Percentiles rank a stretch among this genome's conserved stretches.
Evolutionary conservation across 2,888 invertebrate genomes (phyloP).

Genomic region (Nebria brevicollis): DNA sequence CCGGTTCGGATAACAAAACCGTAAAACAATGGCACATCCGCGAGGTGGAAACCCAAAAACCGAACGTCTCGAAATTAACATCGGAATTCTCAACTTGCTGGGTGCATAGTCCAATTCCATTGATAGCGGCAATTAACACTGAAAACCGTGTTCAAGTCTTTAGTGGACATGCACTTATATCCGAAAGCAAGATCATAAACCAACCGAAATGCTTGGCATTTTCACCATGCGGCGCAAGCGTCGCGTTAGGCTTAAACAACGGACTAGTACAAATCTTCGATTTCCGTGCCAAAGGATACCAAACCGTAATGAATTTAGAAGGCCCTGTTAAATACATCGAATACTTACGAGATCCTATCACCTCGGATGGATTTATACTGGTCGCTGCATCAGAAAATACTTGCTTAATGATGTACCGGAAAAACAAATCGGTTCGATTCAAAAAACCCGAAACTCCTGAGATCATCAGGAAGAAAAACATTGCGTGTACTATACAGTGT

Average conservation of each 20-base stretch:
- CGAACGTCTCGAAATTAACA: conserved; percentile 49
- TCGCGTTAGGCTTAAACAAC: conserved; percentile 56
- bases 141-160: conserved; percentile 55
- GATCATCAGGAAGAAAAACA: conserved; percentile 29
- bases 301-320: conserved; percentile 51
- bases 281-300: conserved; percentile 52
- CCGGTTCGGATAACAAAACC: conserved; percentile 56
- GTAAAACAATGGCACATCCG: conserved; percentile 57
- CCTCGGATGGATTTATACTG: conserved; percentile 34
- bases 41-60: conserved; percentile 51
- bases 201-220: conserved; percentile 54
- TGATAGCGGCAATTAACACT: conserved; percentile 51
- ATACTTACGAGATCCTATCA: conserved; percentile 33
- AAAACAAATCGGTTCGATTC: conserved; percentile 39
- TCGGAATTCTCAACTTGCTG: conserved; percentile 54
- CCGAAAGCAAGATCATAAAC: conserved; percentile 52
- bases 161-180: conserved; percentile 53
- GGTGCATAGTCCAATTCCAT: conserved; percentile 48
- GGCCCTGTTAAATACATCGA: conserved; percentile 46
- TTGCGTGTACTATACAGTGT: conserved; percentile 40
- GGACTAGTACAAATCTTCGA: conserved; percentile 55
- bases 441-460: conserved; percentile 32
- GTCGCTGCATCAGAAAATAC: conserved; percentile 49
- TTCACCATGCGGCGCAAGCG: conserved; percentile 55
- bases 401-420: conserved; percentile 48